A percentile compares a stretch with the other conserved stretches of the same genome.
Evolutionary conservation across 2,888 invertebrate genomes (phyloP).

Genomic region (Oligia strigilis): DNA sequence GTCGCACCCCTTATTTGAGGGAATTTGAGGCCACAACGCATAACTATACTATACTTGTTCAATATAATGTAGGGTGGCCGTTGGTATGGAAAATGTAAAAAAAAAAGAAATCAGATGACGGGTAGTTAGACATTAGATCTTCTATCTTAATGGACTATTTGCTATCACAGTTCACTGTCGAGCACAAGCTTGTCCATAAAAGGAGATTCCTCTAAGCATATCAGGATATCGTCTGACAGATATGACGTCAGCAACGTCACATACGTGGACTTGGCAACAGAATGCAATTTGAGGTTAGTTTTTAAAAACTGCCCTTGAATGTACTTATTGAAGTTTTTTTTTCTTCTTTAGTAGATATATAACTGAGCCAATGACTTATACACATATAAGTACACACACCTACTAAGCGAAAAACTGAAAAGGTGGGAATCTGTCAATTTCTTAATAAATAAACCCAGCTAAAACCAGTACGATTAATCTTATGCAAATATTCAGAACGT

Average conservation of each 20-base stretch:
- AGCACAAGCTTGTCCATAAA: neutral
- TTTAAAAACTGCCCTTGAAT: neutral
- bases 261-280: neutral
- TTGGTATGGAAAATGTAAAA: conserved; percentile 15
- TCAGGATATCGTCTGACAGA: neutral
- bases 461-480: conserved; percentile 26
- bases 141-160: too few species aligned
- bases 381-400: neutral
- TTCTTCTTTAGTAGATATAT: too few species aligned
- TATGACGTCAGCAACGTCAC: neutral
- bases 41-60: conserved; percentile 80
- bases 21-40: conserved; percentile 85
- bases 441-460: neutral
- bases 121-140: neutral
- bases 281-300: neutral
- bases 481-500: conserved; percentile 25
- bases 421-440: neutral
- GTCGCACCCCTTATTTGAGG: conserved; percentile 87
- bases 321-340: too few species aligned
- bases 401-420: neutral
- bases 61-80: conserved; percentile 76
- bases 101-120: neutral
- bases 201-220: neutral
- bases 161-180: neutral
- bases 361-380: too few species aligned